Conservation (phyloP, 2,797 vertebrate genomes). For the Parauchenoglanis punctatus region DNA sequence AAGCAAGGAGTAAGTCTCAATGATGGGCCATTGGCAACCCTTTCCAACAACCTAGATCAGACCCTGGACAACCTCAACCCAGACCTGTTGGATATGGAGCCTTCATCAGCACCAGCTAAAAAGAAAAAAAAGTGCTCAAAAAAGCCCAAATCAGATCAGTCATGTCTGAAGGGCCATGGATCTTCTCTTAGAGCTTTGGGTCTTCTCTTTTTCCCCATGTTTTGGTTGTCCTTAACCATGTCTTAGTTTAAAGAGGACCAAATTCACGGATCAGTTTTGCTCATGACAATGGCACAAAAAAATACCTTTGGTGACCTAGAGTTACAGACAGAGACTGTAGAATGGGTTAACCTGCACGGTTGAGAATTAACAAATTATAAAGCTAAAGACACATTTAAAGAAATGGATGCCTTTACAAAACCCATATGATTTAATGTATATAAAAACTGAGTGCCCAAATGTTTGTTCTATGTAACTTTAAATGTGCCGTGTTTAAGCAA, state of each 20-base stretch:
- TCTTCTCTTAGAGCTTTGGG: slow-evolving; percentile 74
- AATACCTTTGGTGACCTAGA: slow-evolving; percentile 76
- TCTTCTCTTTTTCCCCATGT: slow-evolving; percentile 78
- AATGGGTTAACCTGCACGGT: slow-evolving; percentile 65
- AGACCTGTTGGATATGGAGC: slow-evolving; percentile 86
- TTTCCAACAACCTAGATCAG: slow-evolving; percentile 87
- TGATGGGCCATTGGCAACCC: slow-evolving; percentile 90
- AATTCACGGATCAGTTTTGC: slow-evolving; percentile 63
- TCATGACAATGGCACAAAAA: slow-evolving; percentile 82
- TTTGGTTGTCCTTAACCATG: slow-evolving; percentile 84
- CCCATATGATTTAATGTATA: slow-evolving; percentile 85
- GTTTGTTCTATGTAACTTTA: slow-evolving; percentile 87
- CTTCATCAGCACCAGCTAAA: slow-evolving; percentile 88
- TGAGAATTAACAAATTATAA: slow-evolving; percentile 69
- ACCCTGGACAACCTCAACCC: slow-evolving; percentile 85
- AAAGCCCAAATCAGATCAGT: slow-evolving; percentile 91
- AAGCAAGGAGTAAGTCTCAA: slow-evolving; percentile 84
- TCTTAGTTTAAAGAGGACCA: slow-evolving; percentile 70
- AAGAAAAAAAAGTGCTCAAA: slow-evolving; percentile 95
- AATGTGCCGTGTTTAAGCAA: slow-evolving; percentile 84
- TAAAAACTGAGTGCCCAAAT: slow-evolving; percentile 88
- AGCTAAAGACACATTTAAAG: slow-evolving; percentile 75
- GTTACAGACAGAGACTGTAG: slow-evolving; percentile 71
- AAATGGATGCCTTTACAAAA: slow-evolving; percentile 93
- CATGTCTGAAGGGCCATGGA: slow-evolving; percentile 87